A percentile compares a stretch with the other conserved stretches of the same genome.
Evolutionary conservation across 2,113 vertebrate species (phyloP).

Genomic region (Periophthalmodon schlosseri): DNA sequence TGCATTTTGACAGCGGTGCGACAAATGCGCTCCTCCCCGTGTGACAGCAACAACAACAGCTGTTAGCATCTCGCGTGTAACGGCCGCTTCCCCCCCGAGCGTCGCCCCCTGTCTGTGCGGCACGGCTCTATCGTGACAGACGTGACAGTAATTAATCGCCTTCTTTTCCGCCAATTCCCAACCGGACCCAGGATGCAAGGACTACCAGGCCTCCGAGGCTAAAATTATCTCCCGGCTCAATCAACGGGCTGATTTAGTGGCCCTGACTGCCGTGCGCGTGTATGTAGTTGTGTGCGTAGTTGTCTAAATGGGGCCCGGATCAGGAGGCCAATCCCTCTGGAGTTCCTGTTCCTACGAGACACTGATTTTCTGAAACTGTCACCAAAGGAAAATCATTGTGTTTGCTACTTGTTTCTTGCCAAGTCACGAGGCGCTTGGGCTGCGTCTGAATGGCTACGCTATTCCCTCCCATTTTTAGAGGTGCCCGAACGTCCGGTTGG

Average conservation of each 20-base stretch:
- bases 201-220: conserved; percentile 52
- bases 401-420: conserved; percentile 8
- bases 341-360: conserved; percentile 62
- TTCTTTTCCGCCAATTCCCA: conserved; percentile 67
- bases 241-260: conserved; percentile 71
- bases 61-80: conserved; percentile 69
- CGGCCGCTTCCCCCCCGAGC: conserved; percentile 47
- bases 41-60: conserved; percentile 53
- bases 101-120: conserved; percentile 36
- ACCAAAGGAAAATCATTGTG: conserved; percentile 13
- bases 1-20: not conserved
- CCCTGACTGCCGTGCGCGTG: conserved; percentile 40
- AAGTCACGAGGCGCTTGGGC: not conserved
- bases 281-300: conserved; percentile 40
- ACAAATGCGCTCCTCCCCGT: not conserved
- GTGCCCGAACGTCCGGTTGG: too few species aligned
- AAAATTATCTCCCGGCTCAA: conserved; percentile 73
- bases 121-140: conserved; percentile 53
- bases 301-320: conserved; percentile 51
- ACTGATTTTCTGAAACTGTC: conserved; percentile 36
- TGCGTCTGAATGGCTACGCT: too few species aligned
- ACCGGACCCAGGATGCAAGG: conserved; percentile 43
- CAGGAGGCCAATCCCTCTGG: conserved; percentile 58
- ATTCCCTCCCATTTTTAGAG: too few species aligned
- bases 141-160: conserved; percentile 77